Evolutionary conservation across 2,113 vertebrate genomes (phyloP).

Genomic region (Zingel zingel): DNA sequence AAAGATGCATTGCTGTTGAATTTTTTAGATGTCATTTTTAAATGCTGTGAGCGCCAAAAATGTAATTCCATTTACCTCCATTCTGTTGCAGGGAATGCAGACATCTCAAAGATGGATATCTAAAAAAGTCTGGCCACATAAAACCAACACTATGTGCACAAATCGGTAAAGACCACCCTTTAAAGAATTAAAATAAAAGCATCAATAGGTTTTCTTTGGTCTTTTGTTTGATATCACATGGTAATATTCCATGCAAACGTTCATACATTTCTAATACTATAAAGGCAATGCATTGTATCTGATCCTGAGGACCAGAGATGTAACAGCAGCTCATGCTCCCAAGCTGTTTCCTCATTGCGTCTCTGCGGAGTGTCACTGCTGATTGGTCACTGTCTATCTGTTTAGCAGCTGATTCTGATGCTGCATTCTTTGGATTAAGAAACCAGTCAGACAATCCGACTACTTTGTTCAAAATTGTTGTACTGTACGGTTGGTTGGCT

Average conservation of each 20-base stretch:
- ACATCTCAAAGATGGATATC: background rate
- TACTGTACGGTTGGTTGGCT: background rate
- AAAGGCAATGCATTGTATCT: background rate
- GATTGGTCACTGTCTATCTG: slow-evolving; percentile 23
- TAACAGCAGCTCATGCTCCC: background rate
- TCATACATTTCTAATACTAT: background rate
- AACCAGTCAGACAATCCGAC: slow-evolving; percentile 3
- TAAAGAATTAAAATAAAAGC: too few relatives aligned
- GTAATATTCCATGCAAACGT: background rate
- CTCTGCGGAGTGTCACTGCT: slow-evolving; percentile 37
- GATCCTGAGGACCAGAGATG: background rate
- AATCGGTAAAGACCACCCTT: background rate
- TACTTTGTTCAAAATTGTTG: background rate
- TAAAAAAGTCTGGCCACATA: background rate
- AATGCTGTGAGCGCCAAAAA: background rate
- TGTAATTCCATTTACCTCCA: background rate
- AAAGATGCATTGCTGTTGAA: background rate
- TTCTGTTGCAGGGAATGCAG: background rate
- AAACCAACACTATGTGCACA: background rate
- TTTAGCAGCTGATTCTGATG: slow-evolving; percentile 8
- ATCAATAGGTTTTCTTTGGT: background rate
- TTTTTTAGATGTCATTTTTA: background rate
- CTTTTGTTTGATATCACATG: background rate
- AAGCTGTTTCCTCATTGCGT: slow-evolving; percentile 4
- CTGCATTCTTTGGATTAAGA: slow-evolving; percentile 9